Conservation (phyloP, 2,113 vertebrate species). For the Vidua macroura region DNA sequence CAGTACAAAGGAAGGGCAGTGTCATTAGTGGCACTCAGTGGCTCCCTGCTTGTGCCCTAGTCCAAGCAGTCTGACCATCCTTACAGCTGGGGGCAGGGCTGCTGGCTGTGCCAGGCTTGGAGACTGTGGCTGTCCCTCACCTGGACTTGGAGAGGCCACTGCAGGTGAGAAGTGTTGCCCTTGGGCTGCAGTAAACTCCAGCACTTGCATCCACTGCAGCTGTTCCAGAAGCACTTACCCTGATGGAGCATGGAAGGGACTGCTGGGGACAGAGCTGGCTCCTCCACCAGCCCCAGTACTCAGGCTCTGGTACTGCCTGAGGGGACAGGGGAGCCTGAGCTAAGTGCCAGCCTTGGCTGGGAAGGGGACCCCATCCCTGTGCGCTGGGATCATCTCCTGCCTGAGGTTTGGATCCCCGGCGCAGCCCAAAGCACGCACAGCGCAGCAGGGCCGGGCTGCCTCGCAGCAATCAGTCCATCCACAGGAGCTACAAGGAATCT, state of each 20-base stretch:
- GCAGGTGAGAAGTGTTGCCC: background rate
- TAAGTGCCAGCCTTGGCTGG: background rate
- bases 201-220: rapidly evolving
- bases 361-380: background rate
- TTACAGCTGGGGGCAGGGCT: background rate
- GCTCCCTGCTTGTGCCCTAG: background rate
- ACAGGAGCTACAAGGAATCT: background rate
- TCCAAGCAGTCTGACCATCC: background rate
- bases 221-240: background rate
- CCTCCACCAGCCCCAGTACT: background rate
- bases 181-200: background rate
- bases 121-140: rapidly evolving
- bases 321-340: background rate
- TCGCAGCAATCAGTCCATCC: rapidly evolving
- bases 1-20: background rate
- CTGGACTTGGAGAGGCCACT: background rate
- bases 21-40: background rate
- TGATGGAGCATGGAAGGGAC: background rate
- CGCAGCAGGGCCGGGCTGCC: rapidly evolving
- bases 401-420: background rate
- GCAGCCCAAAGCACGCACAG: background rate
- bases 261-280: background rate
- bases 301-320: background rate
- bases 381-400: background rate
- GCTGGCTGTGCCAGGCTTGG: background rate